Evolutionary conservation across 2,113 vertebrate genomes (phyloP), one percentile per base, ranked within the genome.

Genomic region (Mus pahari): DNA sequence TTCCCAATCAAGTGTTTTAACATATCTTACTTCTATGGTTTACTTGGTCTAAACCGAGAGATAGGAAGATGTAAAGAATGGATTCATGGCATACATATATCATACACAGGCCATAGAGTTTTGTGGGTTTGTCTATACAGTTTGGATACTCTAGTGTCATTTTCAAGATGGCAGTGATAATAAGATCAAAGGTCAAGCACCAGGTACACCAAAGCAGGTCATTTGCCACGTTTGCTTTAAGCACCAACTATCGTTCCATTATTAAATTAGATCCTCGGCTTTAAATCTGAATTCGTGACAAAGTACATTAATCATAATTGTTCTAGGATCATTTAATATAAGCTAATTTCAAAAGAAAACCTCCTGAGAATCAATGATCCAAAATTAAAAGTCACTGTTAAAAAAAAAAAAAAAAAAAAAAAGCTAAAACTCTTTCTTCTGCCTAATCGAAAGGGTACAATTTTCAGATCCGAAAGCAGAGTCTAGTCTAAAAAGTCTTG

Each of bases 371-470:
- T 87, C 62, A 95, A 45, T 90, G 64, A 94, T 87, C 39, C 90
- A 87, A 94, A 97, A 71, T 95, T 93, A 78, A 95, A 62, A 94
- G 74, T 68, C 53, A 28, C 82, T 55, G 60, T 24, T 11, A 78
- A 96, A 90, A 86, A 90, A 96, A 90, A 86, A 90, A 96, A 90
- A 86, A 90, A 96, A 90, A 86, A 90, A n/a, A n/a, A 96, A 90
- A 86, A 90, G 53, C 55, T 48, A 75, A 97, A 97, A 88, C 50
- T 86, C n/a, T 86, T 66, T 66, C 58, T 60, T 91, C 13, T 70
- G 87, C 53, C 31, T 71, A 92, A 66, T 87, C 5, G 82, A 26
- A 88, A 92, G 77, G 73, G 78, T 78, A 50, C 45, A 74, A 92
- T 86, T 53, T 90, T 68, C 68, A 90, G 17, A 22, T 0, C 22